phyloP scores from a whole-genome alignment of 2,888 invertebrate species.

The Lepeophtheirus nordmannii region DNA sequence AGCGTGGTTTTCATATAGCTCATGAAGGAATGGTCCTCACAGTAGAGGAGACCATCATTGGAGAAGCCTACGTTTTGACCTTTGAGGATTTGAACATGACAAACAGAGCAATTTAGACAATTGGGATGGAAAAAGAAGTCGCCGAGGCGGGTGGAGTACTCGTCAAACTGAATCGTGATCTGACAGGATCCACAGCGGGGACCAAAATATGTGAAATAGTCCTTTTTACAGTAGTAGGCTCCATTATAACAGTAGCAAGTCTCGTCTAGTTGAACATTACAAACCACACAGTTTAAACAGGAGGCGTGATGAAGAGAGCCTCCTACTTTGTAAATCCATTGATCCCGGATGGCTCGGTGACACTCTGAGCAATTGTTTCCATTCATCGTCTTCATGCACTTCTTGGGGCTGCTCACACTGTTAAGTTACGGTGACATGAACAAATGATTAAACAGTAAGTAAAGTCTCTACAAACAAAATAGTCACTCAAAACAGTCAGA shows the following conservation, averaged over 20 bases:
- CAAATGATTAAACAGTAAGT: too few relatives aligned
- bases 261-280: conserved; percentile 1
- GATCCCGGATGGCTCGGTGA: conserved; percentile 12
- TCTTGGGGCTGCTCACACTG: too few relatives aligned
- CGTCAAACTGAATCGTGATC: conserved; percentile 26
- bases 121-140: conserved; percentile 16
- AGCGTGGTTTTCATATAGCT: conserved; percentile 19
- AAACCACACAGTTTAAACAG: conserved; percentile 17
- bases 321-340: conserved; percentile 17
- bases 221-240: conserved; percentile 15
- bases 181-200: conserved; percentile 26
- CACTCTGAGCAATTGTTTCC: conserved; percentile 17
- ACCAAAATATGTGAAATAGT: conserved; percentile 21
- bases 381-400: not conserved
- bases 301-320: conserved; percentile 9
- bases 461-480: too few relatives aligned
- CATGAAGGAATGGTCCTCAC: conserved; percentile 23
- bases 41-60: conserved; percentile 25
- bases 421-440: too few relatives aligned
- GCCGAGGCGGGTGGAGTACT: conserved; percentile 12
- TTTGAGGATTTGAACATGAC: conserved; percentile 1
- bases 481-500: too few relatives aligned
- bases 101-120: conserved; percentile 18
- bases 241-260: conserved; percentile 12
- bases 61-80: conserved; percentile 18